Base-by-base conservation (phyloP, 2,888 invertebrate species). In the Euzetes globulus region DNA sequence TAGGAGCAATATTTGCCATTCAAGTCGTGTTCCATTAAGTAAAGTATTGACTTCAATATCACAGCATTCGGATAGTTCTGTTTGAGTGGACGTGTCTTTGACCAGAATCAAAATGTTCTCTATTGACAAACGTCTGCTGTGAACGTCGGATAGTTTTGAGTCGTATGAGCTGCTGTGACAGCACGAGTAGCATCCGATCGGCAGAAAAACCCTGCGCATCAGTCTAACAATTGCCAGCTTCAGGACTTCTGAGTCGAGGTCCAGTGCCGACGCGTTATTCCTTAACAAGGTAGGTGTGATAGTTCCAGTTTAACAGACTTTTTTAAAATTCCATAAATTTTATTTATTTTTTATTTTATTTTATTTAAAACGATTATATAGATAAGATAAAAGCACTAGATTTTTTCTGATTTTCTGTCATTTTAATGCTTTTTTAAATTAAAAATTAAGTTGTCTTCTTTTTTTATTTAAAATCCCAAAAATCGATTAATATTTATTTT, bases 281-380 rank as follows among this genome's bases (percentile, higher is more conserved):
- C 73, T 19, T 47, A 27, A 45, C 73, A 7, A 68, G 73, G 55
- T 73, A 73, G 19, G 73, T 73, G 37, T 73, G 37, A 47, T 73
- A 73, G 29, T 68, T 73, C 13, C 52, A 33, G 50, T 73, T 68
- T 15, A n/a, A n/a, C n/a, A n/a, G n/a, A n/a, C n/a, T n/a, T n/a
- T n/a, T n/a, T n/a, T n/a, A n/a, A n/a, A n/a, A n/a, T n/a, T n/a
- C n/a, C n/a, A n/a, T n/a, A n/a, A n/a, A n/a, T n/a, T n/a, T n/a
- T n/a, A n/a, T n/a, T n/a, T n/a, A n/a, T n/a, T n/a, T n/a, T n/a
- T n/a, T n/a, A n/a, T n/a, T n/a, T n/a, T n/a, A n/a, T n/a, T n/a
- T n/a, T n/a, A n/a, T n/a, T n/a, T n/a, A n/a, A n/a, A n/a, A n/a
- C n/a, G n/a, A n/a, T n/a, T n/a, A n/a, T n/a, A n/a, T n/a, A n/a